Conservation (phyloP, 1,140 invertebrate species). For the Panulirus ornatus region DNA sequence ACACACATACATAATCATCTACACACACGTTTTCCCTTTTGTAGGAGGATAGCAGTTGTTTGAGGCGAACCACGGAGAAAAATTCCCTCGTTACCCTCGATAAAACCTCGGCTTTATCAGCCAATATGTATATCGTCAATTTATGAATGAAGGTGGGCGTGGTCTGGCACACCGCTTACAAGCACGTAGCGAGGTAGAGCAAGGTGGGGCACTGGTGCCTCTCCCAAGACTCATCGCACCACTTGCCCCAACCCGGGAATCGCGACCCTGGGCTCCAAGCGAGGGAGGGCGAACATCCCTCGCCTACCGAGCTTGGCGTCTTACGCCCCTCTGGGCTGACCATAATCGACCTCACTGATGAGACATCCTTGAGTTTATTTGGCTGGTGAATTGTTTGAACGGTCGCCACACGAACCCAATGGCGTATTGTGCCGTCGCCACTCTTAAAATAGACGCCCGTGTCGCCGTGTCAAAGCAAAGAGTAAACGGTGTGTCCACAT, state of each 20-base stretch:
- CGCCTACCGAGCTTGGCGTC: not conserved
- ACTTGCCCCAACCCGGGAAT: not conserved
- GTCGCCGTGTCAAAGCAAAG: constrained; percentile 14
- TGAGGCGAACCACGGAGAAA: no score
- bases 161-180: not conserved
- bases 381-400: constrained; percentile 40
- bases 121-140: not conserved
- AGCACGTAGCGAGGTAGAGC: constrained; percentile 20
- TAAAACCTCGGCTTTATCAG: no score
- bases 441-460: constrained; percentile 6
- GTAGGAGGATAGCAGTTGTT: no score
- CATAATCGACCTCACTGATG: constrained; percentile 25
- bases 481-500: constrained; percentile 17
- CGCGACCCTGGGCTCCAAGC: not conserved
- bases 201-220: not conserved
- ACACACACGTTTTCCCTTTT: no score
- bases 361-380: constrained; percentile 40
- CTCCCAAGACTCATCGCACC: not conserved
- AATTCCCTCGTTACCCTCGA: no score
- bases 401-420: constrained; percentile 27
- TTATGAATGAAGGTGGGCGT: constrained; percentile 39
- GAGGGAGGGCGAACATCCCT: not conserved
- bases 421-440: constrained; percentile 26
- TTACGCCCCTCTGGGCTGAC: not conserved
- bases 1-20: no score